Base-by-base conservation (phyloP, 2,888 invertebrate genomes). In the Eustalomyia histrio region DNA sequence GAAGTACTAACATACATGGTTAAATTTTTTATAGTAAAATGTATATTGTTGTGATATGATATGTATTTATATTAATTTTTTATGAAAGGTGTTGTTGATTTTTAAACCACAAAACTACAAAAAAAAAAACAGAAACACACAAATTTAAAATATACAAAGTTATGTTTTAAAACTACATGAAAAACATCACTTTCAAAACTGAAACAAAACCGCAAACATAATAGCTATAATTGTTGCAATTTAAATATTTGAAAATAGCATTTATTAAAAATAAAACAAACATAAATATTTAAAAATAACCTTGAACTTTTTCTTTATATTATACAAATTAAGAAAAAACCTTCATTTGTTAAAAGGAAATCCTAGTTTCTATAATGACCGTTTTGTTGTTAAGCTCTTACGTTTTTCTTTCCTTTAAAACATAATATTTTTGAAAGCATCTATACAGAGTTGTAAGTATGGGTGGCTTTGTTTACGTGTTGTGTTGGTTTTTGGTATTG, bases 401-500 rank as follows among this genome's bases (percentile, higher is more conserved):
- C 14, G 12, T 39, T 39, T 39, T 12, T 12, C 4, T 14, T 12
- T 12, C 39, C 12, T 39, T 35, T n/a, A n/a, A n/a, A 29, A 29
- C 3, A 29, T 29, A 29, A 29, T 29, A 29, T 29, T 29, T 29
- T 6, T 29, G 6, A 29, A 29, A 4, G 29, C 29, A 29, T 29
- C 5, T 29, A 29, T 3, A 1, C 1, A 29, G 6, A 29, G 3
- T 29, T 29, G 7, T 29, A 29, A 6, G 29, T 29, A 29, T 29
- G 29, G 29, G 29, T 29, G 29, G 3, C 29, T 29, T 29, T 29
- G 29, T 29, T 39, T 39, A 12, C 12, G 39, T 39, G 12, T 39
- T 35, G 35, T 35, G 7, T 39, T 39, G 39, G 12, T 39, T 39
- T 12, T 67, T 53, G 74, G n/a, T 67, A 61, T 75, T 39, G 74